Conservation (phyloP, 2,113 vertebrate genomes). For the Tylochromis polylepis region DNA sequence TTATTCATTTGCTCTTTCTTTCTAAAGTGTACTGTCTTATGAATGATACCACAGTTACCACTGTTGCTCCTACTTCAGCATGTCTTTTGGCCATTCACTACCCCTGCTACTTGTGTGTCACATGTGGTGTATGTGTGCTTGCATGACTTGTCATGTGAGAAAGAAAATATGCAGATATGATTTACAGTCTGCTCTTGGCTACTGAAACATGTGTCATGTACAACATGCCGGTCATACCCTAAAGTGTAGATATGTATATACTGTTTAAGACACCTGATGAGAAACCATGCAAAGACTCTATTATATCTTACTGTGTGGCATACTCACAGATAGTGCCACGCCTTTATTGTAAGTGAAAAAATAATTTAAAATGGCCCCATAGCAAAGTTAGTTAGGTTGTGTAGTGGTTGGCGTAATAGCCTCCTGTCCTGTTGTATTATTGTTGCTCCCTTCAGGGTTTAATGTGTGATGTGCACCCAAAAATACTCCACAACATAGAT, state of each 20-base stretch:
- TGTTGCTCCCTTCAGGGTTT: not conserved
- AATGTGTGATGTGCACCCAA: not conserved
- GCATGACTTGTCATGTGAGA: not conserved
- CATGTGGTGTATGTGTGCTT: not conserved
- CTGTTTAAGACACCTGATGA: not conserved
- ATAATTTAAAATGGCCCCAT: not conserved
- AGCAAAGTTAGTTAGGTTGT: not conserved
- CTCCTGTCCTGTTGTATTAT: not conserved
- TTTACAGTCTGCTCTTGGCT: not conserved
- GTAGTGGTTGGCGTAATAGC: not conserved
- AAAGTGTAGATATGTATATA: not conserved
- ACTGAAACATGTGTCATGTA: not conserved
- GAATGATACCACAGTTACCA: not conserved
- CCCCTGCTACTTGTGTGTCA: not conserved
- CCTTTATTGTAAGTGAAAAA: not conserved
- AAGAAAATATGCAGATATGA: conserved; percentile 13
- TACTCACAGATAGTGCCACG: not conserved
- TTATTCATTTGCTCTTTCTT: not conserved
- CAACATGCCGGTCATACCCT: conserved; percentile 8
- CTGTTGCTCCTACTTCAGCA: accelerated
- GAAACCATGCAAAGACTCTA: not conserved
- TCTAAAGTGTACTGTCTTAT: not conserved
- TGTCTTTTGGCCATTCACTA: not conserved
- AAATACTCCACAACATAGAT: not conserved
- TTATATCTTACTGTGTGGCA: not conserved